phyloP scores from a whole-genome alignment of 2,113 vertebrate species.

The Uropsilus gracilis region DNA sequence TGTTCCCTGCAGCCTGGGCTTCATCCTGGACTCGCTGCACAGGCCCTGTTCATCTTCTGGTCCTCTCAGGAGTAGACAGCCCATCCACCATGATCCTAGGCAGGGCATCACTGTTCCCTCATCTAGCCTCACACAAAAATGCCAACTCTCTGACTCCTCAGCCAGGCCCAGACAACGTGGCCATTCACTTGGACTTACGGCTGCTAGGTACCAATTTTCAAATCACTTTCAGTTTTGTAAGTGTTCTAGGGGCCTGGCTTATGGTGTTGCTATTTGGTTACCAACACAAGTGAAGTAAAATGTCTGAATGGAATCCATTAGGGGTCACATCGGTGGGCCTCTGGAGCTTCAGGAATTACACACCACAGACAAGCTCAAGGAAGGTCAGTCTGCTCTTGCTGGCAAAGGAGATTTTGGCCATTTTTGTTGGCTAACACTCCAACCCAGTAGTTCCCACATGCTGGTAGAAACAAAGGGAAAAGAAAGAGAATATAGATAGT shows the following conservation, averaged over 20 bases:
- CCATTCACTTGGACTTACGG: not conserved
- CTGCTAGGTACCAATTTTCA: not conserved
- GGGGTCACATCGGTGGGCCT: not conserved
- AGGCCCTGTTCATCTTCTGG: not conserved
- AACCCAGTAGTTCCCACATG: not conserved
- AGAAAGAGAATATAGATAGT: not conserved
- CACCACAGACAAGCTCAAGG: not conserved
- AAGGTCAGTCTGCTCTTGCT: not conserved
- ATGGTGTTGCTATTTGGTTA: not conserved
- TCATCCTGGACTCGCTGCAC: not conserved
- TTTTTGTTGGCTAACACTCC: not conserved
- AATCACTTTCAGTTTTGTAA: not conserved
- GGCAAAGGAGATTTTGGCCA: not conserved
- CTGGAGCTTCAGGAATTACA: not conserved
- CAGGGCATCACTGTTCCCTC: not conserved
- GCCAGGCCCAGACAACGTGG: not conserved
- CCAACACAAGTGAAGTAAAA: not conserved
- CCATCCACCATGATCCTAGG: not conserved
- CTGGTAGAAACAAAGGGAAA: not conserved
- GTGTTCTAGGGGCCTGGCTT: not conserved
- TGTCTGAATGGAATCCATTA: not conserved
- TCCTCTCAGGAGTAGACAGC: rapidly evolving
- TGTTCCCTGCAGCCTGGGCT: not conserved
- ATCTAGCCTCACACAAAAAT: not conserved
- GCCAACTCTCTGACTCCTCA: not conserved